Evolutionary conservation across 2,888 invertebrate genomes (phyloP).

Genomic region (Dynastes tityus): DNA sequence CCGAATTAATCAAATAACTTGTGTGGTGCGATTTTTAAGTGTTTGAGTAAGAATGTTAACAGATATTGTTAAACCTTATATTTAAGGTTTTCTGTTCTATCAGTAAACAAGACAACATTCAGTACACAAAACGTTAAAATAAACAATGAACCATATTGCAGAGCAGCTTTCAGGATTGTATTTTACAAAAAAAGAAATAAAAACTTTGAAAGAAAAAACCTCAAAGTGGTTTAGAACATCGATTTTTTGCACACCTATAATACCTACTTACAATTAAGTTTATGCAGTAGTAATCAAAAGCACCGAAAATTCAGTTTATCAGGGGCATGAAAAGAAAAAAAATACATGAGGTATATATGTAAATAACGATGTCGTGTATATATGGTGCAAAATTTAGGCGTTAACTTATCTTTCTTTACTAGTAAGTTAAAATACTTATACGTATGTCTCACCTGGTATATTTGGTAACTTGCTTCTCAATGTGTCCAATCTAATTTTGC

Average conservation of each 20-base stretch:
- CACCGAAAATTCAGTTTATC: slow-evolving; percentile 24
- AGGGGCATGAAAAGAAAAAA: slow-evolving; percentile 39
- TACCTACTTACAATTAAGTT: slow-evolving; percentile 33
- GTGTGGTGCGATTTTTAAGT: too few relatives aligned
- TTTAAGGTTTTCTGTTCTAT: too few relatives aligned
- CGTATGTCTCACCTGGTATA: slow-evolving; percentile 53
- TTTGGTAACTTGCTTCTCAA: slow-evolving; percentile 58
- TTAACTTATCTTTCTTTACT: too few relatives aligned
- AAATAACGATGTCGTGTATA: slow-evolving; percentile 7
- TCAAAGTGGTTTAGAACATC: not conserved
- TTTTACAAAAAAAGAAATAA: not conserved
- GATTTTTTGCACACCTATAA: slow-evolving; percentile 3
- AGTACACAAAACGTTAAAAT: too few relatives aligned
- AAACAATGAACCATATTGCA: too few relatives aligned
- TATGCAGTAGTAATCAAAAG: slow-evolving; percentile 29
- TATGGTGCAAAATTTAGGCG: not conserved
- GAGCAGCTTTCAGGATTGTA: too few relatives aligned
- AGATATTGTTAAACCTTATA: too few relatives aligned
- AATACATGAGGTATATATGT: not conserved
- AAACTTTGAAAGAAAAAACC: not conserved
- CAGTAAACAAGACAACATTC: too few relatives aligned
- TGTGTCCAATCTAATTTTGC: slow-evolving; percentile 63
- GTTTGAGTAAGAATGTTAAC: too few relatives aligned
- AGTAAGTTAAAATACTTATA: too few relatives aligned
- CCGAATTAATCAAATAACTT: too few relatives aligned